A percentile compares a stretch with the other conserved stretches of the same genome.
Conservation (phyloP, 2,888 invertebrate genomes). For the Chymomyza amoena region DNA sequence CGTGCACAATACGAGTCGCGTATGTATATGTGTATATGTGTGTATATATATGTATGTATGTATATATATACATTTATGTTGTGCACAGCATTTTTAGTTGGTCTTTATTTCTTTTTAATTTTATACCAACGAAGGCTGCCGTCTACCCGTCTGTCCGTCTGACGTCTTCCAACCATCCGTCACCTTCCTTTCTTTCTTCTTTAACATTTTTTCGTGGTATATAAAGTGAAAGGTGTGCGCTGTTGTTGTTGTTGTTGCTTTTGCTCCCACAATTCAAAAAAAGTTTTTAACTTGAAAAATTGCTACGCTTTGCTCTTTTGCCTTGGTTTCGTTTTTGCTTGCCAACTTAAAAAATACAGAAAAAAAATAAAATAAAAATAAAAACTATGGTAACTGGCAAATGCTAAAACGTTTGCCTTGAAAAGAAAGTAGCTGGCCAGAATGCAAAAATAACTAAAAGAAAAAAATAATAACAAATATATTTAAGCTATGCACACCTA, state of each 20-base stretch:
- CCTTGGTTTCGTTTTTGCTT: conserved; percentile 35
- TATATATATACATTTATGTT: conserved; percentile 56
- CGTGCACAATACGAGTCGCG: background rate
- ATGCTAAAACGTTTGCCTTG: conserved; percentile 26
- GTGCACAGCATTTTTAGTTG: conserved; percentile 66
- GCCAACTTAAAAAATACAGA: conserved; percentile 50
- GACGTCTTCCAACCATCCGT: conserved; percentile 27
- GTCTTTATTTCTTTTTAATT: conserved; percentile 69
- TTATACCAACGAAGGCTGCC: conserved; percentile 32
- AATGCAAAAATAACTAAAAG: conserved; percentile 29
- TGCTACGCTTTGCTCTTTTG: conserved; percentile 56
- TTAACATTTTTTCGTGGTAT: conserved; percentile 35
- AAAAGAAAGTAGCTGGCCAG: conserved; percentile 32
- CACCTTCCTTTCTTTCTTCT: conserved; percentile 22
- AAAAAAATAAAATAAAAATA: conserved; percentile 52
- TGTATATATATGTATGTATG: conserved; percentile 20
- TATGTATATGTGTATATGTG: conserved; percentile 19
- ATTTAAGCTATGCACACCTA: background rate
- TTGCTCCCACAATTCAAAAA: conserved; percentile 70
- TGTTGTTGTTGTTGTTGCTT: background rate
- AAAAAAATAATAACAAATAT: conserved; percentile 25
- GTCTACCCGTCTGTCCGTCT: conserved; percentile 32
- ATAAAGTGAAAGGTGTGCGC: conserved; percentile 69
- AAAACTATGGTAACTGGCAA: conserved; percentile 1
- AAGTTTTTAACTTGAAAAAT: conserved; percentile 69